Evolutionary conservation across 2,113 vertebrate genomes (phyloP).

Genomic region (Cairina moschata): DNA sequence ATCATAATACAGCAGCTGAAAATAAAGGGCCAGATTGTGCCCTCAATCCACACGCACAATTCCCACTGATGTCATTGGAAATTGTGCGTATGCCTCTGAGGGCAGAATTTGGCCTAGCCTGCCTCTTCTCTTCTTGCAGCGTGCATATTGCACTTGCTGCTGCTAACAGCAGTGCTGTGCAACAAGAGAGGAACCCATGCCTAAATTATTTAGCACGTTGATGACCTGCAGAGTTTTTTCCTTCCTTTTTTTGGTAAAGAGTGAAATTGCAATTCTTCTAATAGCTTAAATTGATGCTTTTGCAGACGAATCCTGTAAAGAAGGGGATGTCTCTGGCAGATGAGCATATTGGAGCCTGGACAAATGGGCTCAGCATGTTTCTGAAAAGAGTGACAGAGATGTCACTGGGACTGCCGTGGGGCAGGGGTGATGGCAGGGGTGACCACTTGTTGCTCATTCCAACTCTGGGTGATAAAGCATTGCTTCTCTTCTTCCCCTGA

Average conservation of each 20-base stretch:
- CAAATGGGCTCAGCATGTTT: background rate
- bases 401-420: background rate
- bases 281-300: background rate
- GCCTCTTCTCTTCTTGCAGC: background rate
- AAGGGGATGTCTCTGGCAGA: background rate
- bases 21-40: constrained; percentile 53
- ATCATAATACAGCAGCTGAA: constrained; percentile 35
- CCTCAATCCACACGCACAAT: constrained; percentile 17
- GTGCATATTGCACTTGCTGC: fast-evolving
- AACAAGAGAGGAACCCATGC: background rate
- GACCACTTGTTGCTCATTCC: background rate
- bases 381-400: background rate
- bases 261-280: background rate
- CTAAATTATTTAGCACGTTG: background rate
- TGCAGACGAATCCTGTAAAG: background rate
- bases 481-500: background rate
- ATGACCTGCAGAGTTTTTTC: background rate
- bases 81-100: background rate
- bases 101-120: constrained; percentile 1
- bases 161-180: background rate
- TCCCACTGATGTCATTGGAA: constrained; percentile 22
- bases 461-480: background rate
- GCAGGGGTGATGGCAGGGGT: background rate
- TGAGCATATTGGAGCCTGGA: fast-evolving
- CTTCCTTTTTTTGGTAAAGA: background rate